Evolutionary conservation across 2,797 vertebrate genomes (phyloP).

Genomic region (Trematomus bernacchii): DNA sequence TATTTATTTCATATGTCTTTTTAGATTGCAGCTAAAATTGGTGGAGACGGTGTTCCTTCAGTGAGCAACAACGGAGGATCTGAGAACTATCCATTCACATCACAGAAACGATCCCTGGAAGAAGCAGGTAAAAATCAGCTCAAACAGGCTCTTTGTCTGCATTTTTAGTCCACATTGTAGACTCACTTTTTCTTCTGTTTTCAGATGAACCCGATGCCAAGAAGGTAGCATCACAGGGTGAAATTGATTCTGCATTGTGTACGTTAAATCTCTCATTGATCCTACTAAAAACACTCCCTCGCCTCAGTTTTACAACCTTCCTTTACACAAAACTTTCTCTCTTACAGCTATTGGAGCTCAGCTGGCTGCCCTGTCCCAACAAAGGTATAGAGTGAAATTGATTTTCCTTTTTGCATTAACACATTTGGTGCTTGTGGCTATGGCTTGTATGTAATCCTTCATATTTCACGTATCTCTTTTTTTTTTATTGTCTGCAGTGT

Average conservation of each 20-base stretch:
- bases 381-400: constrained; percentile 83
- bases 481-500: constrained; percentile 52
- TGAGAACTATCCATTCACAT: constrained; percentile 87
- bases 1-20: constrained; percentile 19
- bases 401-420: constrained; percentile 4
- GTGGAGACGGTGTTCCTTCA: constrained; percentile 81
- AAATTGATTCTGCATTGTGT: constrained; percentile 85
- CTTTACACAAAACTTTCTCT: constrained; percentile 38
- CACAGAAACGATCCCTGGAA: constrained; percentile 91
- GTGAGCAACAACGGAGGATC: constrained; percentile 89
- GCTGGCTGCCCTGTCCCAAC: constrained; percentile 92
- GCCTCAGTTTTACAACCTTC: constrained; percentile 12
- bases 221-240: constrained; percentile 92
- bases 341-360: constrained; percentile 90
- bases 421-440: constrained; percentile 7
- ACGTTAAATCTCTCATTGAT: constrained; percentile 58
- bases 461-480: background rate
- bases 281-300: constrained; percentile 3
- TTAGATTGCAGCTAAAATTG: constrained; percentile 88
- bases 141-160: background rate
- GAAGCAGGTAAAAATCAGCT: constrained; percentile 79
- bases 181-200: constrained; percentile 27
- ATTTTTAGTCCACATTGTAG: constrained; percentile 1
- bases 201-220: constrained; percentile 95
- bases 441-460: background rate